Evolutionary conservation across 2,888 invertebrate species (phyloP).

Genomic region (Hemaris fuciformis): DNA sequence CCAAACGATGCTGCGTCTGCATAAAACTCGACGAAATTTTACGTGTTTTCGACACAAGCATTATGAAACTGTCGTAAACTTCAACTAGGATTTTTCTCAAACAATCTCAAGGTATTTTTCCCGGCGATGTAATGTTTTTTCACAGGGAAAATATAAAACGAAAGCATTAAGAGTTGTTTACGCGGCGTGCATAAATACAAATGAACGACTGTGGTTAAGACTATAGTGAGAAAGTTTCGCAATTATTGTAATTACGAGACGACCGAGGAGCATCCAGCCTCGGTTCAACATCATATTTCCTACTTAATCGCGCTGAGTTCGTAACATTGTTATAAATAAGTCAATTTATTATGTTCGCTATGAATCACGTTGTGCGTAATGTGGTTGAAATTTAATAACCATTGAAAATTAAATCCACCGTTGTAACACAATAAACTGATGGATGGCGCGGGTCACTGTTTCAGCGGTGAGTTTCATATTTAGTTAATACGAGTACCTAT

Average conservation of each 20-base stretch:
- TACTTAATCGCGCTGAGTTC: conserved; percentile 70
- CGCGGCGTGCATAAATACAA: conserved; percentile 63
- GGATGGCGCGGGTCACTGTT: not conserved
- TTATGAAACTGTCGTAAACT: conserved; percentile 70
- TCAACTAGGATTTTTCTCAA: conserved; percentile 53
- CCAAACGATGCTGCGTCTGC: conserved; percentile 63
- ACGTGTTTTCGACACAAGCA: conserved; percentile 65
- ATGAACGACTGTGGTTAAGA: conserved; percentile 65
- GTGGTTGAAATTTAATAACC: conserved; percentile 38
- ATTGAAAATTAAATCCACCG: conserved; percentile 17
- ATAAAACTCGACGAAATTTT: conserved; percentile 64
- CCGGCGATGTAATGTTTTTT: conserved; percentile 30
- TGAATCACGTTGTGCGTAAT: conserved; percentile 53
- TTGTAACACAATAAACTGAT: conserved; percentile 7
- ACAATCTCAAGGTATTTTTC: conserved; percentile 42
- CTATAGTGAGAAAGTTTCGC: conserved; percentile 71
- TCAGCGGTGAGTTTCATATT: not conserved
- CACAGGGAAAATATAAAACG: conserved; percentile 47
- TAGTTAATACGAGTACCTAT: not conserved
- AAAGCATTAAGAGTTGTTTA: conserved; percentile 57
- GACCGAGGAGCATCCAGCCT: conserved; percentile 64
- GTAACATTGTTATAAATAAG: conserved; percentile 66
- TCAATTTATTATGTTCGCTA: conserved; percentile 60
- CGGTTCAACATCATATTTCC: conserved; percentile 69
- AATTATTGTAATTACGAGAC: conserved; percentile 76